phyloP scores from a whole-genome alignment of 2,888 invertebrate genomes.

The Steromphala cineraria region DNA sequence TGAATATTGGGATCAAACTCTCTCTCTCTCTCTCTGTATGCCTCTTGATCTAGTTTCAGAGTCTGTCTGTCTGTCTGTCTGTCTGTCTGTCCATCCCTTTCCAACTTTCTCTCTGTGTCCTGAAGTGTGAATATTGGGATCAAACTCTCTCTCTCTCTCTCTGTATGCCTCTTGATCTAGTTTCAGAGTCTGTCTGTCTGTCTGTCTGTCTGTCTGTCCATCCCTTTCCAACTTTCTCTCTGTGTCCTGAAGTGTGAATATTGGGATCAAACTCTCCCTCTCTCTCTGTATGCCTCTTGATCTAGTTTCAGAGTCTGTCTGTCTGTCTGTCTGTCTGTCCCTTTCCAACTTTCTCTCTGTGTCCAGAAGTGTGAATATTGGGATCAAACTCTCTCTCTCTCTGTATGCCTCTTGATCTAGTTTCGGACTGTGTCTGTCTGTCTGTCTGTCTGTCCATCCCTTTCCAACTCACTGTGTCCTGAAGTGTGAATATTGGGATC shows the following conservation, averaged over 20 bases:
- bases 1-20: too few species aligned
- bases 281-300: too few species aligned
- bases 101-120: not conserved
- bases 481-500: not conserved
- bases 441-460: conserved; percentile 1
- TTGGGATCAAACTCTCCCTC: not conserved
- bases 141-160: not conserved
- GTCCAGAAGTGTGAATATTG: too few species aligned
- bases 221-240: too few species aligned
- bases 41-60: not conserved
- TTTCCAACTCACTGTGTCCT: not conserved
- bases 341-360: not conserved
- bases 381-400: too few species aligned
- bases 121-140: not conserved
- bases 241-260: not conserved
- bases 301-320: not conserved
- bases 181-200: not conserved
- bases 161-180: not conserved
- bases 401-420: not conserved
- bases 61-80: conserved; percentile 4
- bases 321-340: conserved; percentile 11
- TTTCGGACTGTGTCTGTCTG: not conserved
- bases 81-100: not conserved
- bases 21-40: not conserved
- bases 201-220: not conserved